These are phyloP conservation scores for Penelope pileata DNA, from an alignment of 2,113 vertebrate genomes.

Conservation along the genomic window DNA sequence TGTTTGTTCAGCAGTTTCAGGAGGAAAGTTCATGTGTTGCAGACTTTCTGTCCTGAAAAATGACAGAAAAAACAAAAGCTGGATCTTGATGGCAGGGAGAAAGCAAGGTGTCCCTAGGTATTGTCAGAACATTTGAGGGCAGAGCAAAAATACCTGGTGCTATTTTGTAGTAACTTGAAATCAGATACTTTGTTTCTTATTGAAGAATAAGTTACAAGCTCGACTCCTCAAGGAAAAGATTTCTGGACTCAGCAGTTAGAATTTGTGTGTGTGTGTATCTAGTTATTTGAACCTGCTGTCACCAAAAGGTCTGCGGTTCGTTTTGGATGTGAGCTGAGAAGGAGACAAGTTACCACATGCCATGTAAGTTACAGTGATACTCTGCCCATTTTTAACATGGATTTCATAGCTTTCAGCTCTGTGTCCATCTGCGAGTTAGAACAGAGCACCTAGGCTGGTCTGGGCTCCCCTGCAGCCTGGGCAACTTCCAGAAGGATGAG, in stretches of 20 bases:
- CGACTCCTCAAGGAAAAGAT: not conserved
- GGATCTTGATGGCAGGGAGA: not conserved
- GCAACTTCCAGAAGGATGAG: not conserved
- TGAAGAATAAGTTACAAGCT: not conserved
- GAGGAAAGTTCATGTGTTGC: not conserved
- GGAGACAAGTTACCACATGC: not conserved
- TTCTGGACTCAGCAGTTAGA: not conserved
- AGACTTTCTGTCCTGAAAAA: not conserved
- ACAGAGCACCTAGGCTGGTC: not conserved
- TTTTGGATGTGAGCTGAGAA: not conserved
- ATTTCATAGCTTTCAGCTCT: slow-evolving; percentile 3
- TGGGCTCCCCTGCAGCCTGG: not conserved
- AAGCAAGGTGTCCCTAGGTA: not conserved
- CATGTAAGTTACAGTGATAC: not conserved
- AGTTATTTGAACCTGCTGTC: not conserved
- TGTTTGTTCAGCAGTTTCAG: not conserved
- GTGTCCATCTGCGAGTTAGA: not conserved
- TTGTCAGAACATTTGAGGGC: not conserved
- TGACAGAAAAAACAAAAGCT: not conserved
- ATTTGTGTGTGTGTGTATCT: not conserved
- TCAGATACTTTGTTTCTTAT: not conserved
- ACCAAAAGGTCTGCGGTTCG: not conserved
- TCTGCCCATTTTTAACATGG: not conserved
- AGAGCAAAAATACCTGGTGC: not conserved
- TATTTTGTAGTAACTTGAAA: not conserved